These are phyloP conservation scores for Tricholaema leucomelas DNA, from an alignment of 2,113 vertebrate genomes.

Conservation along the genomic window DNA sequence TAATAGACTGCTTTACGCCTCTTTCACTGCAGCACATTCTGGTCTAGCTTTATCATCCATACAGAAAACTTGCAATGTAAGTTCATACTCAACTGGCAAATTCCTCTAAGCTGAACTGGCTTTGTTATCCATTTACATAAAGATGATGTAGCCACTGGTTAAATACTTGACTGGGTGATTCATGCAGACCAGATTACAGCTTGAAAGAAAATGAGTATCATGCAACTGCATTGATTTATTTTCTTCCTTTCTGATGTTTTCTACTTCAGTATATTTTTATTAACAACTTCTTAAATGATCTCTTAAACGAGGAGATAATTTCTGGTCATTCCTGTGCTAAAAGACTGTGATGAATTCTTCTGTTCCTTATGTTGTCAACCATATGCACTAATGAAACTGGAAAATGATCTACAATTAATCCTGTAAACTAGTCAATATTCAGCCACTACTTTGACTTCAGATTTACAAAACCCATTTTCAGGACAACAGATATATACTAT, in stretches of 20 bases:
- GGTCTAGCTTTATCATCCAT: background rate
- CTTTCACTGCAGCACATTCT: background rate
- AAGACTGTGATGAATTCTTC: background rate
- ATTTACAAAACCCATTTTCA: background rate
- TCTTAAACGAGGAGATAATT: background rate
- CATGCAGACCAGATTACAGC: background rate
- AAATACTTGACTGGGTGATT: background rate
- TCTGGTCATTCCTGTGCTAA: background rate
- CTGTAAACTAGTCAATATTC: background rate
- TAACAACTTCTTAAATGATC: background rate
- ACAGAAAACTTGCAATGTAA: background rate
- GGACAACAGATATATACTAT: background rate
- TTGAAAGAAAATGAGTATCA: background rate
- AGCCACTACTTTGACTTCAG: background rate
- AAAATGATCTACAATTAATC: background rate
- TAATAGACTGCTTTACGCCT: no score
- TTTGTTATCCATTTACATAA: background rate
- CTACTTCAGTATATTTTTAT: background rate
- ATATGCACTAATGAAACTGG: background rate
- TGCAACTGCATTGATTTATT: background rate
- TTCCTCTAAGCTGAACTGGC: background rate
- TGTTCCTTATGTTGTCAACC: background rate
- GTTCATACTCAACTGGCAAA: background rate
- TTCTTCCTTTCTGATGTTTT: background rate
- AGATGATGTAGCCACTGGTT: background rate